Evolutionary conservation across 1,140 invertebrate species (phyloP), one percentile per base, ranked within the genome.

Genomic region (Euglossa dilemma): DNA sequence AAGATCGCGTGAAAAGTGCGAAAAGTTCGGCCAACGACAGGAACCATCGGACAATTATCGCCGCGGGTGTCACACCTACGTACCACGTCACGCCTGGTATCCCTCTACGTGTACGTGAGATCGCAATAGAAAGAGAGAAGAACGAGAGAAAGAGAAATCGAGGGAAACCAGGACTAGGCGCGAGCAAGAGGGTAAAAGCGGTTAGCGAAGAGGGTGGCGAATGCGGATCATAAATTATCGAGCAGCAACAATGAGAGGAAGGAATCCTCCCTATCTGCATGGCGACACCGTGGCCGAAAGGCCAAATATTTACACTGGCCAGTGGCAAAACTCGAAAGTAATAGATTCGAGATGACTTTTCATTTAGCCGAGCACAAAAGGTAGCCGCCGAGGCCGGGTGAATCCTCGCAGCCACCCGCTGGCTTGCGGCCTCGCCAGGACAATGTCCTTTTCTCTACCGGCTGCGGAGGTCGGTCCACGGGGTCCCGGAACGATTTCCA

Each of bases 291-390:
- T 64, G 52, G 59, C 50, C 66, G 54, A 84, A 71, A 90, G 71
- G 71, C 81, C 82, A 90, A 90, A 90, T 90, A 90, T 90, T 90
- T 90, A 90, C 89, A 90, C 84, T 90, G 78, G 63, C 86, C 83
- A 50, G 88, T 87, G 86, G 89, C 86, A 71, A 90, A 89, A 86
- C 81, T 86, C 81, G 81, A 88, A 86, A 90, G 89, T 90, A 90
- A 90, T 90, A 90, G 88, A 90, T 90, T 90, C 86, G 88, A 88
- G 89, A 90, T 90, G 89, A 90, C 89, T 90, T 90, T 90, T 89
- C 89, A 87, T 89, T 90, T 90, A 90, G 75, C 73, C 73, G 66
- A 61, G 85, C 74, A 89, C 88, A 89, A 89, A 89, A 84, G 84
- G 76, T 82, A 69, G 52, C 72, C 66, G 63, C 76, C 47, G 43